These are phyloP conservation scores for Crax fasciolata DNA, from an alignment of 2,797 vertebrate genomes.

Conservation along the genomic window DNA sequence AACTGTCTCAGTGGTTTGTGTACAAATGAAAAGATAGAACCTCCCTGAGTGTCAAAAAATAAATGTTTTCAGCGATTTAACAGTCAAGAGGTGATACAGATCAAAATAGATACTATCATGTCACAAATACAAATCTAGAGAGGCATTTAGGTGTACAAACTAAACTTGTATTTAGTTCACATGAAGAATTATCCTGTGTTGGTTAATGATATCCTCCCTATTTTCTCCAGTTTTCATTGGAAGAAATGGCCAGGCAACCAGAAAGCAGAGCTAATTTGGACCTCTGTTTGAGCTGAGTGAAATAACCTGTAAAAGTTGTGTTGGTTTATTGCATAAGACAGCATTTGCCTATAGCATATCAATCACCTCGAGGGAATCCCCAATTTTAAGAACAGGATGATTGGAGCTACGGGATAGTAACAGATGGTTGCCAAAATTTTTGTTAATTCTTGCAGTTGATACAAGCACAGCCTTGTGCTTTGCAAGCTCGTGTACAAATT, in stretches of 20 bases:
- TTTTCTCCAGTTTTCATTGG: background rate
- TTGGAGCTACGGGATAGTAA: background rate
- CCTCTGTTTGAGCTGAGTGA: background rate
- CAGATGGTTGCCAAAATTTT: background rate
- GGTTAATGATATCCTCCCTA: background rate
- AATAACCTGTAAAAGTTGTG: background rate
- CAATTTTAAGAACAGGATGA: slow-evolving; percentile 14
- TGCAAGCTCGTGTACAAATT: background rate
- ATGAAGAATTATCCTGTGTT: background rate
- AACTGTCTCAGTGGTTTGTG: background rate
- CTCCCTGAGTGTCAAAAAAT: background rate
- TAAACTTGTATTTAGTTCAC: background rate
- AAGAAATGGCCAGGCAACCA: background rate
- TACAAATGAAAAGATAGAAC: background rate
- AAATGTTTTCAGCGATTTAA: background rate
- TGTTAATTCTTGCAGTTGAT: background rate
- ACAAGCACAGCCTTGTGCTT: background rate
- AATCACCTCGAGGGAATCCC: background rate
- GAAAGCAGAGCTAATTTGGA: background rate
- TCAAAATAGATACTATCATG: background rate
- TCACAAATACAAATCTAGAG: background rate
- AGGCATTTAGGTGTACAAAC: background rate
- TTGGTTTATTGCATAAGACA: background rate
- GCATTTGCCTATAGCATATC: background rate
- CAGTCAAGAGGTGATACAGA: background rate